Percentiles rank a stretch among this genome's conserved stretches.
These are phyloP conservation scores for Alauda arvensis DNA, from an alignment of 2,797 vertebrate genomes.

Conservation along the genomic window DNA sequence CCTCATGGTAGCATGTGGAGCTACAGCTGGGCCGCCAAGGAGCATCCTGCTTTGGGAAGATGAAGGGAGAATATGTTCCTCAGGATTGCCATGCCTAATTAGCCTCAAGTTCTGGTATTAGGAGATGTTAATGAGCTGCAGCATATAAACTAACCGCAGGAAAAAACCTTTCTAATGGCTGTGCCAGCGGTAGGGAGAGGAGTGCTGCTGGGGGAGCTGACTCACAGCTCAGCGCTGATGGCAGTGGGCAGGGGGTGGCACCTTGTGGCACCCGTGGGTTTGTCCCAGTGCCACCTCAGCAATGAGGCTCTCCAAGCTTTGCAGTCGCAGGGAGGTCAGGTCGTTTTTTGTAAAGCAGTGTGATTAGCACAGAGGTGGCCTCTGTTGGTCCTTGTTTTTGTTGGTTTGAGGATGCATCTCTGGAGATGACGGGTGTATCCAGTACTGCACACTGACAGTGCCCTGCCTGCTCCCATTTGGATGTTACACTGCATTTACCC, in stretches of 20 bases:
- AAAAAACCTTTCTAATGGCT: conserved; percentile 27
- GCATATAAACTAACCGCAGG: conserved; percentile 63
- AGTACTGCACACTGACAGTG: not conserved
- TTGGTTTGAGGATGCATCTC: not conserved
- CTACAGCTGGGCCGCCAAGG: conserved; percentile 60
- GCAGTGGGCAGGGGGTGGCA: not conserved
- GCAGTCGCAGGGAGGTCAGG: not conserved
- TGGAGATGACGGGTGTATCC: not conserved
- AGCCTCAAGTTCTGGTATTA: conserved; percentile 67
- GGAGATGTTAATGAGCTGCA: conserved; percentile 68
- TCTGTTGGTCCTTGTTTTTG: not conserved
- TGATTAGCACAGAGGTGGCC: not conserved
- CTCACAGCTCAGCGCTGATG: not conserved
- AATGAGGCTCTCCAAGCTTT: not conserved
- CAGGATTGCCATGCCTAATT: conserved; percentile 66
- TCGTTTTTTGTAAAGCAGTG: not conserved
- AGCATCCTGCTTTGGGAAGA: conserved; percentile 67
- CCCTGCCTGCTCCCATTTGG: not conserved
- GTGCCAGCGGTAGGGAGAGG: not conserved
- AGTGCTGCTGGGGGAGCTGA: not conserved
- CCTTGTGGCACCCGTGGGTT: fast-evolving
- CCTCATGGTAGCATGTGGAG: conserved; percentile 59
- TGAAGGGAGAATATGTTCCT: conserved; percentile 65
- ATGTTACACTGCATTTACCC: not conserved
- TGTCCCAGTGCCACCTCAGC: not conserved